These are phyloP conservation scores for Caenorhabditis sp. DNA, from an alignment of 2,888 invertebrate species.

Conservation along the genomic window DNA sequence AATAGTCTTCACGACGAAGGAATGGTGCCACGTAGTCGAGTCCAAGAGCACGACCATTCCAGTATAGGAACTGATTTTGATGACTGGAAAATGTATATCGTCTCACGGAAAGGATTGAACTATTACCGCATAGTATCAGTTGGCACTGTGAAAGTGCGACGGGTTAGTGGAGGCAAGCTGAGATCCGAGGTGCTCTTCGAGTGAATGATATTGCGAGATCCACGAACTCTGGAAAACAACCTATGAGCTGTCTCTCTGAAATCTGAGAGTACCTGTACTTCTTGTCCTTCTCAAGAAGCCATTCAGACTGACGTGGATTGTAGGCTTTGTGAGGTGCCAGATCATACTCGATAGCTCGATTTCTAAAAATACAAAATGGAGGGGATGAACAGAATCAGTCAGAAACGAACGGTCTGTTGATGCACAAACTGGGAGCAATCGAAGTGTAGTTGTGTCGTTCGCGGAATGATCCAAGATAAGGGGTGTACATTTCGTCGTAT, in stretches of 20 bases:
- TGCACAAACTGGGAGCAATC: conserved; percentile 73
- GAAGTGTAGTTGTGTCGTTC: conserved; percentile 72
- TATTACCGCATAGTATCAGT: conserved; percentile 68
- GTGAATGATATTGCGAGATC: conserved; percentile 55
- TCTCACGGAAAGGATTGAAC: not conserved
- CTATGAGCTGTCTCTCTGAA: conserved; percentile 15
- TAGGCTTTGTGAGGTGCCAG: conserved; percentile 77
- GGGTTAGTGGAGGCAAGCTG: conserved; percentile 68
- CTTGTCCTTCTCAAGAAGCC: conserved; percentile 74
- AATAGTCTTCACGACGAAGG: conserved; percentile 61
- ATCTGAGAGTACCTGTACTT: conserved; percentile 63
- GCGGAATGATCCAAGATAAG: conserved; percentile 72
- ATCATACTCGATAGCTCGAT: conserved; percentile 75
- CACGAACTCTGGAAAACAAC: conserved; percentile 47
- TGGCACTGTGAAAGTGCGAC: conserved; percentile 66
- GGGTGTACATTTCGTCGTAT: conserved; percentile 74
- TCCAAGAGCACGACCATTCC: conserved; percentile 78
- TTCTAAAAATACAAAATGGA: conserved; percentile 61
- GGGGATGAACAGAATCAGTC: too few relatives aligned
- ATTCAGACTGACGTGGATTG: conserved; percentile 78
- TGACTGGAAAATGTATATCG: conserved; percentile 62
- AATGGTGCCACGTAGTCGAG: conserved; percentile 80
- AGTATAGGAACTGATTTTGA: conserved; percentile 79
- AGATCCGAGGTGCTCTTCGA: conserved; percentile 64
- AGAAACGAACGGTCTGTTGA: conserved; percentile 58